Conservation (phyloP, 2,113 vertebrate genomes). For the Rhagologus leucostigma region DNA sequence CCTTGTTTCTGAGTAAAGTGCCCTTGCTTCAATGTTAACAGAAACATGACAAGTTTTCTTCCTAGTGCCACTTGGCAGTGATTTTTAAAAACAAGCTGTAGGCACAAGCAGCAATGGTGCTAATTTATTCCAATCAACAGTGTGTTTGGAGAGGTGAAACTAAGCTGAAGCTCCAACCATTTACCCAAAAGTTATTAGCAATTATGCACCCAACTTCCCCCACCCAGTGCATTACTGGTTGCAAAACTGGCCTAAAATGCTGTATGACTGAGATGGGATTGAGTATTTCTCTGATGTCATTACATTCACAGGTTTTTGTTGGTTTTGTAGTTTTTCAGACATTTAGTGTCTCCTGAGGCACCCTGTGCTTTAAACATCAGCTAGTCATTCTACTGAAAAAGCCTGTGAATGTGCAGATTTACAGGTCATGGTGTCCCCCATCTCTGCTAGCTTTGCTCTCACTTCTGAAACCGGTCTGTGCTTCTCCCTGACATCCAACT, state of each 20-base stretch:
- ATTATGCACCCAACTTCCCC: not conserved
- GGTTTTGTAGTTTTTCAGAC: not conserved
- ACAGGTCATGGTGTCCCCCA: not conserved
- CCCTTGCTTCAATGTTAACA: not conserved
- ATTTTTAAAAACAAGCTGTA: not conserved
- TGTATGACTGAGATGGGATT: not conserved
- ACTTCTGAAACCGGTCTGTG: not conserved
- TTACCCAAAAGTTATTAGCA: not conserved
- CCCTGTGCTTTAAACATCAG: not conserved
- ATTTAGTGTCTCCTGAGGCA: not conserved
- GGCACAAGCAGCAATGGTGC: not conserved
- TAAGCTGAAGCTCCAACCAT: not conserved
- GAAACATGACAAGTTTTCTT: not conserved
- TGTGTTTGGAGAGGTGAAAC: not conserved
- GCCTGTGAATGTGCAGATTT: not conserved
- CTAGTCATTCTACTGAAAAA: not conserved
- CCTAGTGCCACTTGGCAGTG: not conserved
- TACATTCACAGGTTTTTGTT: fast-evolving
- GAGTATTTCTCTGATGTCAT: not conserved
- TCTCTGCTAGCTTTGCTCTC: not conserved
- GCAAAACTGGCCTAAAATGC: not conserved
- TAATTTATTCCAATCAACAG: not conserved
- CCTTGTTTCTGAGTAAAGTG: not conserved
- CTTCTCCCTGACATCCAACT: not conserved
- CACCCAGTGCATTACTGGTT: not conserved